A percentile compares a stretch with the other conserved stretches of the same genome.
Conservation (phyloP, 2,113 vertebrate species). For the Fregetta grallaria region DNA sequence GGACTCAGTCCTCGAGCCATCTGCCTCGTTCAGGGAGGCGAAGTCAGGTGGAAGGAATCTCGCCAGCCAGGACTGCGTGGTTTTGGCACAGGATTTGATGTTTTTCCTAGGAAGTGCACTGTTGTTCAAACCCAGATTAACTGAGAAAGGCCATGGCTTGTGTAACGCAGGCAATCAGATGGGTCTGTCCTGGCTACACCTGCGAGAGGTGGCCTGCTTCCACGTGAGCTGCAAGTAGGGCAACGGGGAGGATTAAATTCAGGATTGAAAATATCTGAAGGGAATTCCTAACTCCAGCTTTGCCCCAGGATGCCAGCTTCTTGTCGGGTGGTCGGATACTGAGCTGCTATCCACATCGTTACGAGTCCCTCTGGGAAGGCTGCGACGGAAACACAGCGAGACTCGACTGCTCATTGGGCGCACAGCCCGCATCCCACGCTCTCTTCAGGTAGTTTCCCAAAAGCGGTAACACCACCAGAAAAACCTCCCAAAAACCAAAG, state of each 20-base stretch:
- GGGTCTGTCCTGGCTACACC: neutral
- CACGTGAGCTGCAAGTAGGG: neutral
- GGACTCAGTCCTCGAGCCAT: neutral
- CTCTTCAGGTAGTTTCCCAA: neutral
- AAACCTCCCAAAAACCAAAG: neutral
- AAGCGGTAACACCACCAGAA: neutral
- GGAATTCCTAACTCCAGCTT: neutral
- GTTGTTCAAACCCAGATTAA: neutral
- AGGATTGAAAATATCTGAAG: neutral
- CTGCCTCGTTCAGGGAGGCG: neutral
- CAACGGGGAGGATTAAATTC: neutral
- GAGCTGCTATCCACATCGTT: neutral
- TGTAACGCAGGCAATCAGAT: too few relatives aligned
- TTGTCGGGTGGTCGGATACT: neutral
- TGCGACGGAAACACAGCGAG: neutral
- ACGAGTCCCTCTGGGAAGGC: too few relatives aligned
- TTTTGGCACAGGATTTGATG: neutral
- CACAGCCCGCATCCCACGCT: neutral
- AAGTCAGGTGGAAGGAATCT: neutral
- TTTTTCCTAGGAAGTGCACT: neutral
- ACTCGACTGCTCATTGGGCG: neutral
- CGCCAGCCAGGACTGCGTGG: neutral
- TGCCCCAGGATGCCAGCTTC: neutral
- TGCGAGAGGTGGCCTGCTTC: neutral
- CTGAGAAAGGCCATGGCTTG: neutral